A percentile compares a stretch with the other conserved stretches of the same genome.
Evolutionary conservation across 2,888 invertebrate genomes (phyloP).

Genomic region (Anthophora plumipes): DNA sequence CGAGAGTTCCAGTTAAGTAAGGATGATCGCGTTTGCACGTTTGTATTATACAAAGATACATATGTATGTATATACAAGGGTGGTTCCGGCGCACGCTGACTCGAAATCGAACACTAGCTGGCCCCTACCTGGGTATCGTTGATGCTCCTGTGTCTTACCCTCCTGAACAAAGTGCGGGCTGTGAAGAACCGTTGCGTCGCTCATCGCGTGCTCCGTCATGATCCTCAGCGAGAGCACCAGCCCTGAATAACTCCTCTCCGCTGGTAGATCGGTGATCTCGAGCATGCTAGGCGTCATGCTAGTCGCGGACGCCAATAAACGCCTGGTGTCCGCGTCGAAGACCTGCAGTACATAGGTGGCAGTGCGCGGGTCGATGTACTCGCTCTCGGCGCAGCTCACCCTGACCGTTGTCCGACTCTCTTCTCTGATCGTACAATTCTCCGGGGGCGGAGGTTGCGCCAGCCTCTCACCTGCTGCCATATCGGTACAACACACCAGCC

Average conservation of each 20-base stretch:
- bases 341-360: conserved; percentile 86
- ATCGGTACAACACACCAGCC: conserved; percentile 73
- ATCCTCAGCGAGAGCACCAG: conserved; percentile 85
- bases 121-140: conserved; percentile 82
- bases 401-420: conserved; percentile 85
- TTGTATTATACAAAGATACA: too few relatives aligned
- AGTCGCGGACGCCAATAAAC: conserved; percentile 85
- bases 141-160: conserved; percentile 81
- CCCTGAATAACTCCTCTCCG: conserved; percentile 81
- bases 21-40: neutral
- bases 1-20: neutral
- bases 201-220: conserved; percentile 85
- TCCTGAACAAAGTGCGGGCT: conserved; percentile 81
- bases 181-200: conserved; percentile 86
- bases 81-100: conserved; percentile 49
- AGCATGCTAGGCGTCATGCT: conserved; percentile 85
- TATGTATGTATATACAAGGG: neutral
- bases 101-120: conserved; percentile 69
- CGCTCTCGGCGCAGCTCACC: conserved; percentile 85
- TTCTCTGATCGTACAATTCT: conserved; percentile 86
- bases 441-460: conserved; percentile 84
- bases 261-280: conserved; percentile 85
- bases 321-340: conserved; percentile 85
- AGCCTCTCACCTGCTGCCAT: conserved; percentile 80
- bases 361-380: conserved; percentile 80